These are phyloP conservation scores for Odontamblyopus rebecca DNA, from an alignment of 2,797 vertebrate species.

Conservation along the genomic window DNA sequence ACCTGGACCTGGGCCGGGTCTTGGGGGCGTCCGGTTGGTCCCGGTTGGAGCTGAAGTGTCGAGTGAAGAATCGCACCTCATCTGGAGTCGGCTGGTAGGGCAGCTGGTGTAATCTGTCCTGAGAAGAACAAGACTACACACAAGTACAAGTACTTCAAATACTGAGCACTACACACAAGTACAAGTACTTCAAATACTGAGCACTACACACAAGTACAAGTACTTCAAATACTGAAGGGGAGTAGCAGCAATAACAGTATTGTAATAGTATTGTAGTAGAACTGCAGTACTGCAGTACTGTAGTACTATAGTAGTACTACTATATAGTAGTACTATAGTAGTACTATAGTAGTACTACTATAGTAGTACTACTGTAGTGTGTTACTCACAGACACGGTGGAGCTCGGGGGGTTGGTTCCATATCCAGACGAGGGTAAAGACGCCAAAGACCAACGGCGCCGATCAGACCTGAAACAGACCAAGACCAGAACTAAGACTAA, in stretches of 20 bases:
- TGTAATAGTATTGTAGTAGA: not conserved
- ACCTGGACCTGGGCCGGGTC: not conserved
- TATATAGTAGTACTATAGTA: not conserved
- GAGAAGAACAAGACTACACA: conserved; percentile 95
- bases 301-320: too few relatives aligned
- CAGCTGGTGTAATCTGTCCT: conserved; percentile 98
- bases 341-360: not conserved
- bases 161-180: too few relatives aligned
- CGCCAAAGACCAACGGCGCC: conserved; percentile 95
- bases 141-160: too few relatives aligned
- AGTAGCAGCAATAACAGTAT: not conserved
- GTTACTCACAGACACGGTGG: conserved; percentile 93
- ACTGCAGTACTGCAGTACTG: too few relatives aligned
- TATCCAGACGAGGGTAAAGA: conserved; percentile 96
- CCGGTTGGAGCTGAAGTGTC: conserved; percentile 89
- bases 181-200: too few relatives aligned
- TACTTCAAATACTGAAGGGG: too few relatives aligned
- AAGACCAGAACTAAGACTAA: not conserved
- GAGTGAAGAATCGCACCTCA: conserved; percentile 97
- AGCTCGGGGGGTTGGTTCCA: conserved; percentile 97
- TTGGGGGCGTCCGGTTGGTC: not conserved
- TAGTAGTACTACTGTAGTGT: not conserved
- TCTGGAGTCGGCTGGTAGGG: conserved; percentile 97
- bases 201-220: too few relatives aligned
- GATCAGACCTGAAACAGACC: conserved; percentile 83